These are phyloP conservation scores for Hyla sarda DNA, from an alignment of 2,113 vertebrate genomes.

Conservation along the genomic window DNA sequence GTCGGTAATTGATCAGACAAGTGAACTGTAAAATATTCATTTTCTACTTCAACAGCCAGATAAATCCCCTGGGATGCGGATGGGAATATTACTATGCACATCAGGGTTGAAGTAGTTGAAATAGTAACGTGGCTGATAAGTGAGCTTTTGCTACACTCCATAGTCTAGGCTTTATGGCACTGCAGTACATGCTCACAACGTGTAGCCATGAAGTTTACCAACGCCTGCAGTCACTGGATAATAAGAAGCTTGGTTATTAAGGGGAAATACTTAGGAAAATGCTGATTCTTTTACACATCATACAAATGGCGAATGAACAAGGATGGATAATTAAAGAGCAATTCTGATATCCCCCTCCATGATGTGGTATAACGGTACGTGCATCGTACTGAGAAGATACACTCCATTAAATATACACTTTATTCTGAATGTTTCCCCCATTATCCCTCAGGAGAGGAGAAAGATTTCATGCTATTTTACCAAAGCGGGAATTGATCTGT, in stretches of 20 bases:
- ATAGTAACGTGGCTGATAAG: constrained; percentile 91
- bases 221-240: constrained; percentile 74
- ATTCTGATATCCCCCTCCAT: background rate
- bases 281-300: no score
- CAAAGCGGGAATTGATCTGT: no score
- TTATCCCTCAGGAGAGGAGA: background rate
- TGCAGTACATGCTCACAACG: constrained; percentile 68
- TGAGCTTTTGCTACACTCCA: constrained; percentile 76
- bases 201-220: constrained; percentile 70
- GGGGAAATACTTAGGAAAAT: no score
- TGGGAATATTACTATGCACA: constrained; percentile 98
- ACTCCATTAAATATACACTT: background rate
- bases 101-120: constrained; percentile 80
- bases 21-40: constrained; percentile 99
- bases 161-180: constrained; percentile 76
- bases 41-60: constrained; percentile 99
- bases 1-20: constrained; percentile 99
- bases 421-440: background rate
- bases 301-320: background rate
- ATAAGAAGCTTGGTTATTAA: constrained; percentile 30
- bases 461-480: background rate
- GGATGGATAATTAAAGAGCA: background rate
- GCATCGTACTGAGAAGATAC: background rate
- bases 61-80: constrained; percentile 96
- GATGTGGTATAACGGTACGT: background rate